phyloP scores from a whole-genome alignment of 2,888 invertebrate species.

The Pristionchus fissidentatus region DNA sequence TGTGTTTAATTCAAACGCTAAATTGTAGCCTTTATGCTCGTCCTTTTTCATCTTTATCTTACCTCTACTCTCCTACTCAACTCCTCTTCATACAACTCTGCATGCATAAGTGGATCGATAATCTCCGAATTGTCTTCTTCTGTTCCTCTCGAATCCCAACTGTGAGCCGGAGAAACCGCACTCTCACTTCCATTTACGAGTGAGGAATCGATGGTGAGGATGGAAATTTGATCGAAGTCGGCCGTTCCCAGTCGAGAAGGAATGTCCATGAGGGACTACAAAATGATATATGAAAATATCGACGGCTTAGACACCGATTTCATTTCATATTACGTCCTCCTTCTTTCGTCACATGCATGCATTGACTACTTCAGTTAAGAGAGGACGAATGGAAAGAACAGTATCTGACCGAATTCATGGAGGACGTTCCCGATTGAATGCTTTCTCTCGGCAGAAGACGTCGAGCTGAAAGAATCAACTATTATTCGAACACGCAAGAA shows the following conservation, averaged over 20 bases:
- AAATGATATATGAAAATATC: not conserved
- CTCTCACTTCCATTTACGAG: constrained; percentile 29
- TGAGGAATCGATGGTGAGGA: not conserved
- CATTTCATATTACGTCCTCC: not conserved
- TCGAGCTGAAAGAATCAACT: constrained; percentile 6
- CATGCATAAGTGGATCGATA: constrained; percentile 46
- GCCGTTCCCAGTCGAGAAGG: not conserved
- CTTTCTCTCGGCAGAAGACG: not conserved
- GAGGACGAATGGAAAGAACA: not conserved
- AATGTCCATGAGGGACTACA: constrained; percentile 30
- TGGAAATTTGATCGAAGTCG: constrained; percentile 22
- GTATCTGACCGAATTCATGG: not conserved
- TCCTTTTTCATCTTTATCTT: not conserved
- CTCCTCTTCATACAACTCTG: constrained; percentile 47
- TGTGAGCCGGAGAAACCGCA: not conserved
- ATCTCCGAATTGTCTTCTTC: constrained; percentile 21
- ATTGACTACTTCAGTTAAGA: not conserved
- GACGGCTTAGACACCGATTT: not conserved
- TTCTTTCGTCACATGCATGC: not conserved
- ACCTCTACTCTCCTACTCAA: constrained; percentile 25
- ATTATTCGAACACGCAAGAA: not conserved
- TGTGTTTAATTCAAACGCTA: not conserved
- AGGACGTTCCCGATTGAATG: not conserved
- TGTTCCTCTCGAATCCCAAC: constrained; percentile 30
- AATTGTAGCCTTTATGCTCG: not conserved